Evolutionary conservation across 2,113 vertebrate genomes (phyloP), one percentile per base, ranked within the genome.

Genomic region (Carassius carassius): DNA sequence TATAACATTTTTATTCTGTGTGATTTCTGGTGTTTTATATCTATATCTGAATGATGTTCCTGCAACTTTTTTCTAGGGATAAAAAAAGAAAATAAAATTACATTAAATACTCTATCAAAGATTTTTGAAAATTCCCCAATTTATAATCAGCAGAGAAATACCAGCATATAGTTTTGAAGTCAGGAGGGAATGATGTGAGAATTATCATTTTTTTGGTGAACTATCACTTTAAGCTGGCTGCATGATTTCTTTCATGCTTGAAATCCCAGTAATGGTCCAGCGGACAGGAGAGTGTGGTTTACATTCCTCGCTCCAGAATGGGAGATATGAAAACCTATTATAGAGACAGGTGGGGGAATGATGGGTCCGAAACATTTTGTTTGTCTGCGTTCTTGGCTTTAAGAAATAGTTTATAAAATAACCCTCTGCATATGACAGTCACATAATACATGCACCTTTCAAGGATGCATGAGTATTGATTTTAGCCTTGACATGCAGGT

Each of bases 231-330:
- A 87, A 90, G 87, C 88, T 88, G 88, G 85, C 88, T 90, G 90
- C 89, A 86, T 90, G 93, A 92, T 94, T 91, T 89, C 91, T 90
- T 86, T 90, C 87, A 90, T 93, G 89, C 90, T 89, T 91, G 88
- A 91, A 89, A 92, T 91, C 87, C 92, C 87, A 91, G 91, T 87
- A 88, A 78, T 89, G 89, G 69, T 88, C 73, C n/a, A 70, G 25
- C 79, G 76, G 51, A 37, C 65, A 74, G 47, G 19, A 83, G 58
- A 37, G 51, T 72, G 49, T 79, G 32, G 65, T 86, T 86, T 84
- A 88, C 78, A 82, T 78, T 84, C 72, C 51, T 21, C 72, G 35
- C 77, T 84, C 54, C 47, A 49, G 58, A 49, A 37, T 73, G 8
- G 49, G 58, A 65, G 84, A 88, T 88, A 88, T 85, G 74, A 83